A percentile compares a stretch with the other conserved stretches of the same genome.
Conservation (phyloP, 2,797 vertebrate species). For the Acrossocheilus fasciatus region DNA sequence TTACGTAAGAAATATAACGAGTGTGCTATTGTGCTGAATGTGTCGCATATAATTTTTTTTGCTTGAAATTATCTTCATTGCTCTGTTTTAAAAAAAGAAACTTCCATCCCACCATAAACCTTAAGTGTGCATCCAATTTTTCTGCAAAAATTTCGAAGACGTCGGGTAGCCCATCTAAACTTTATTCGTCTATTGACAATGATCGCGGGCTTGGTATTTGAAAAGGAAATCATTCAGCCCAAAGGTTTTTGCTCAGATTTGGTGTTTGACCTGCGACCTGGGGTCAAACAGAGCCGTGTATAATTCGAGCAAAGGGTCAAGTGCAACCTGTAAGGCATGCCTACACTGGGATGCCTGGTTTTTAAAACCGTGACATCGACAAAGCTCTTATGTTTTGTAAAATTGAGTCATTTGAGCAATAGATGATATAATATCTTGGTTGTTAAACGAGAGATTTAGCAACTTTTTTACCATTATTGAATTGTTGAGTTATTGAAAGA, state of each 20-base stretch:
- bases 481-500: background rate
- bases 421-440: background rate
- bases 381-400: background rate
- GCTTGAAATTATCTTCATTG: background rate
- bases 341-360: background rate
- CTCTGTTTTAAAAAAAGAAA: background rate
- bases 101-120: background rate
- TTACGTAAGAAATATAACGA: background rate
- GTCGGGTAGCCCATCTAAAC: background rate
- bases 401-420: background rate
- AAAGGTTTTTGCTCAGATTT: background rate
- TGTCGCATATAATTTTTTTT: background rate
- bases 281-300: slow-evolving; percentile 5
- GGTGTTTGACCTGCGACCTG: slow-evolving; percentile 28
- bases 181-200: background rate
- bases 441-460: background rate
- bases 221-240: background rate
- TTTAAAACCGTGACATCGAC: background rate
- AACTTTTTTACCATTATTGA: background rate
- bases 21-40: background rate
- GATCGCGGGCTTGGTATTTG: background rate
- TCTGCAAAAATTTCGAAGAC: background rate
- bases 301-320: background rate
- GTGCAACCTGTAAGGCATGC: slow-evolving; percentile 12
- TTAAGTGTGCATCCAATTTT: background rate